Evolutionary conservation across 2,797 vertebrate genomes (phyloP).

Genomic region (Lateolabrax maculatus): DNA sequence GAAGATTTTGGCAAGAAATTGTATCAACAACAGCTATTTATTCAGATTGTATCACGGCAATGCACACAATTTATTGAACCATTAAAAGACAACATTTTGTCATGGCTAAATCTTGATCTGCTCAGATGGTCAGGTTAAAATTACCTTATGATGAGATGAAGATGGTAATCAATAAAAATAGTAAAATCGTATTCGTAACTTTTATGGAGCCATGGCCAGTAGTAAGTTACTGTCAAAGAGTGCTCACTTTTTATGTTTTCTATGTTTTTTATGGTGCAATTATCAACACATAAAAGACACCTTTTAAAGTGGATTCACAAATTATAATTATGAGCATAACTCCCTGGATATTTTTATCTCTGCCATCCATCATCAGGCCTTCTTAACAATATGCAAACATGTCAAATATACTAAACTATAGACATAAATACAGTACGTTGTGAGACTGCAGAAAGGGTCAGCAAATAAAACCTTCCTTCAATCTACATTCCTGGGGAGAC

Average conservation of each 20-base stretch:
- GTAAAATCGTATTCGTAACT: neutral
- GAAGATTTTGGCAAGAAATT: neutral
- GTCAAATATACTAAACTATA: neutral
- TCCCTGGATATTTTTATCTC: neutral
- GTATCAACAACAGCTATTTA: neutral
- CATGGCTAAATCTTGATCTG: neutral
- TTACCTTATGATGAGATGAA: constrained; percentile 5
- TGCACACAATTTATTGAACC: no score
- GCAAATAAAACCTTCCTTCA: constrained; percentile 3
- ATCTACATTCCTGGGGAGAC: constrained; percentile 23
- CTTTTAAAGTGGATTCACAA: no score
- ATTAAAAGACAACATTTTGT: no score
- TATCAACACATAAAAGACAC: neutral
- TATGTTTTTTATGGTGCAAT: neutral
- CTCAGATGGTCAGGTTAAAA: neutral
- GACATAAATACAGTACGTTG: neutral
- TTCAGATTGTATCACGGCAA: neutral
- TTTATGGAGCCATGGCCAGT: neutral
- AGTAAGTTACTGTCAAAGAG: neutral
- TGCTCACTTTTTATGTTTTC: neutral
- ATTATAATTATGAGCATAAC: neutral
- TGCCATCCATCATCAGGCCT: neutral
- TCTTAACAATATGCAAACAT: neutral
- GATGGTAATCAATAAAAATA: neutral
- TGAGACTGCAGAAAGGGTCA: neutral